Evolutionary conservation across 1,140 invertebrate genomes (phyloP), one percentile per base, ranked within the genome.

Genomic region (Drosophila takahashii): DNA sequence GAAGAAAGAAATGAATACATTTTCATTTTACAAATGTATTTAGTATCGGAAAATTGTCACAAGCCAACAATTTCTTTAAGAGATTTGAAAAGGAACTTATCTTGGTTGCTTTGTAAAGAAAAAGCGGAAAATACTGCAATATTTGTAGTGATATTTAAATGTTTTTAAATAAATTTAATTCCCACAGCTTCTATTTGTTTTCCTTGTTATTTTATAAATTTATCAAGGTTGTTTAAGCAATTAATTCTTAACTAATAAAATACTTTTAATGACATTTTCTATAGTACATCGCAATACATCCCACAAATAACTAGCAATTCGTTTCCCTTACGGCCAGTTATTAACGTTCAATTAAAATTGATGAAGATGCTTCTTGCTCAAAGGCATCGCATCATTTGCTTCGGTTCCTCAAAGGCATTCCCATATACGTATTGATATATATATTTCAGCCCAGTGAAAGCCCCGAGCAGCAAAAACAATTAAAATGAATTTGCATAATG

Each of bases 401-500:
- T 41, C 10, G 26, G 2, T 26, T 41, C 18, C 18, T 62, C 36
- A 34, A 59, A 62, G 42, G 27, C 36, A 26, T 7, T 6, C n/a
- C n/a, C 22, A 58, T 59, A 29, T 29, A 29, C 16, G 13, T 36
- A 8, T 32, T 9, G 13, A 32, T 42, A 29, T 3, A n/a, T 44
- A 8, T 29, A 13, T 27, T 34, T 0, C 10, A 51, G 29, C 18
- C n/a, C 36, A 41, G 36, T 50, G 3, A 51, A 51, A 16, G 62
- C 62, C 62, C n/a, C 10, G 9, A 34, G 66, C 64, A n/a, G 16
- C 41, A 70, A 70, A 70, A 70, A 70, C 66, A 70, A 70, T 70
- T 70, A 48, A 70, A 70, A 45, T 57, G 64, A 70, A 57, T 71
- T 70, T 71, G 15, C 67, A 71, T 71, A 71, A 71, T 71, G 67